Conservation (phyloP, 1,140 invertebrate genomes). For the Wiebesia pumilae region DNA sequence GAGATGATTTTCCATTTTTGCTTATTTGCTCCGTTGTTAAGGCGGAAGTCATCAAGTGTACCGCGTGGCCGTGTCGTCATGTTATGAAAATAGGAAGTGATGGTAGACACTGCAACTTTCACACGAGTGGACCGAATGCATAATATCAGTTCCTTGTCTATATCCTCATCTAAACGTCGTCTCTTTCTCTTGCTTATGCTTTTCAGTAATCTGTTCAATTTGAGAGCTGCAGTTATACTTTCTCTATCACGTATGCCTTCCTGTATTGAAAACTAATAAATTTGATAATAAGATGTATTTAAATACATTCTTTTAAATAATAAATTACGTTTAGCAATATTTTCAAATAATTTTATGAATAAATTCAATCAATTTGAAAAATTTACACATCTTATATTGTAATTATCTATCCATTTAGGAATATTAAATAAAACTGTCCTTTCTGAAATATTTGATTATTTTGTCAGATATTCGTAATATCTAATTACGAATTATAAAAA, state of each 20-base stretch:
- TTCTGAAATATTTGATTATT: no score
- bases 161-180: background rate
- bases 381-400: no score
- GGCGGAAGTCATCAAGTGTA: constrained; percentile 32
- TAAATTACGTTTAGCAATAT: no score
- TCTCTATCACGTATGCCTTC: background rate
- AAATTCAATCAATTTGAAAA: no score
- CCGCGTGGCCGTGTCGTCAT: background rate
- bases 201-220: background rate
- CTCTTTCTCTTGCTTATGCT: background rate
- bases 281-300: no score
- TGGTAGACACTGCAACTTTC: background rate
- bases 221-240: background rate
- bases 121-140: constrained; percentile 2
- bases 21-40: background rate
- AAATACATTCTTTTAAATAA: no score
- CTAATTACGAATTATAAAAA: no score
- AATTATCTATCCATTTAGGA: no score
- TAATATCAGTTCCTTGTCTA: background rate
- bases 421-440: no score
- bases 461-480: no score
- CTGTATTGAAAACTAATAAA: background rate
- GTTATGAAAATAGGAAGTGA: constrained; percentile 14
- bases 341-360: no score
- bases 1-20: constrained; percentile 25